These are phyloP conservation scores for Neolamprologus caudopunctatus DNA, from an alignment of 2,113 vertebrate genomes.

Conservation along the genomic window DNA sequence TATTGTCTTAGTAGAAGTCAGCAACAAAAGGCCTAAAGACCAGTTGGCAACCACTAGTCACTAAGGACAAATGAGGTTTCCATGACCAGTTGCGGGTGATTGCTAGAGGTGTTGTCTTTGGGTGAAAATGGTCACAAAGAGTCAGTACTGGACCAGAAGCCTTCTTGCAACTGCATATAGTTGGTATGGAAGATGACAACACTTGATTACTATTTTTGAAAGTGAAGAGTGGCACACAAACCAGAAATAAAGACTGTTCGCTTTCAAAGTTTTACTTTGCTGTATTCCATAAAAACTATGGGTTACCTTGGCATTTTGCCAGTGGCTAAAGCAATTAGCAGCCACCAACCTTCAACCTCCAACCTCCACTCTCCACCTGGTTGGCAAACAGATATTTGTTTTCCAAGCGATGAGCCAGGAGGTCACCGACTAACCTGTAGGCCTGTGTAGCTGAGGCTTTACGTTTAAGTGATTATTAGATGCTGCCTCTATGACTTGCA, in stretches of 20 bases:
- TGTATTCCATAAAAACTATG: background rate
- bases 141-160: background rate
- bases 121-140: background rate
- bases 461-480: background rate
- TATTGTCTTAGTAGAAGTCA: rapidly evolving
- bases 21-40: background rate
- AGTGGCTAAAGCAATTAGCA: background rate
- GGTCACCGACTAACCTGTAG: rapidly evolving
- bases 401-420: background rate
- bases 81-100: rapidly evolving
- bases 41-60: background rate
- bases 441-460: background rate
- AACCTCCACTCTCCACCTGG: background rate
- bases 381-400: rapidly evolving
- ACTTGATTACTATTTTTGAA: rapidly evolving
- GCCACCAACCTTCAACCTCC: background rate
- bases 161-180: background rate
- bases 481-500: rapidly evolving
- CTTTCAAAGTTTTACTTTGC: background rate
- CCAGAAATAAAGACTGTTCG: rapidly evolving
- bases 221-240: background rate
- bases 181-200: rapidly evolving
- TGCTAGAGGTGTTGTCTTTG: background rate
- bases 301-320: background rate
- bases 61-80: background rate